phyloP scores from a whole-genome alignment of 2,113 vertebrate species.

The Jacana jacana region DNA sequence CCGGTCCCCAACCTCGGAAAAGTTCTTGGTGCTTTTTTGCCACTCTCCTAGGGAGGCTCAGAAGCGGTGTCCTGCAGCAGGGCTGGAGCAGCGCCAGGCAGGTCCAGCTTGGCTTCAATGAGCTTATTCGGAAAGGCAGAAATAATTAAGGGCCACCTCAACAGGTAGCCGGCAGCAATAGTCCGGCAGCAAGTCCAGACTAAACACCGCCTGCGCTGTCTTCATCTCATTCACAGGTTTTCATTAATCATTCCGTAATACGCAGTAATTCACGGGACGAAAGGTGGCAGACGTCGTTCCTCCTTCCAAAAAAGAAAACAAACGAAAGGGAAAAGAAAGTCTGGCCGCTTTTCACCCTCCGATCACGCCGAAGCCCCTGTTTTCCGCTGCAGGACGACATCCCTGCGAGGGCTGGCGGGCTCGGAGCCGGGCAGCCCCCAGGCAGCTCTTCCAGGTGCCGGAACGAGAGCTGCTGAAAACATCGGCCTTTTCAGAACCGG shows the following conservation, averaged over 20 bases:
- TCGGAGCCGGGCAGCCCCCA: neutral
- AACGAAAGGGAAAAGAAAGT: too few relatives aligned
- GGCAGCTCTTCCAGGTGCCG: neutral
- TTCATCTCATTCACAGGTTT: neutral
- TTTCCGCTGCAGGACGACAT: neutral
- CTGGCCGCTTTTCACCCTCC: neutral
- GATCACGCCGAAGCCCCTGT: too few relatives aligned
- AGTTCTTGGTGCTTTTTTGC: neutral
- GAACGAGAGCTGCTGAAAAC: neutral
- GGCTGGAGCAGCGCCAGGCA: neutral
- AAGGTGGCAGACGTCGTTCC: neutral
- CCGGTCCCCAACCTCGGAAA: neutral
- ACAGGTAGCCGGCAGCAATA: neutral
- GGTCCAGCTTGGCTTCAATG: neutral
- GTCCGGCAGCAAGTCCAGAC: neutral
- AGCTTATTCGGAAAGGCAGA: neutral
- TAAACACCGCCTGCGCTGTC: neutral
- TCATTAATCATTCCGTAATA: neutral
- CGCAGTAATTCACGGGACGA: neutral
- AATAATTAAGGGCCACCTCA: neutral
- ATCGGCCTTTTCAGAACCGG: neutral
- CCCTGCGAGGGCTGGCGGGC: neutral
- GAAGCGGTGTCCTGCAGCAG: neutral
- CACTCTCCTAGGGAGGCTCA: neutral
- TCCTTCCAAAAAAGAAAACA: neutral